Evolutionary conservation across 2,113 vertebrate species (phyloP).

Genomic region (Camelus bactrianus): DNA sequence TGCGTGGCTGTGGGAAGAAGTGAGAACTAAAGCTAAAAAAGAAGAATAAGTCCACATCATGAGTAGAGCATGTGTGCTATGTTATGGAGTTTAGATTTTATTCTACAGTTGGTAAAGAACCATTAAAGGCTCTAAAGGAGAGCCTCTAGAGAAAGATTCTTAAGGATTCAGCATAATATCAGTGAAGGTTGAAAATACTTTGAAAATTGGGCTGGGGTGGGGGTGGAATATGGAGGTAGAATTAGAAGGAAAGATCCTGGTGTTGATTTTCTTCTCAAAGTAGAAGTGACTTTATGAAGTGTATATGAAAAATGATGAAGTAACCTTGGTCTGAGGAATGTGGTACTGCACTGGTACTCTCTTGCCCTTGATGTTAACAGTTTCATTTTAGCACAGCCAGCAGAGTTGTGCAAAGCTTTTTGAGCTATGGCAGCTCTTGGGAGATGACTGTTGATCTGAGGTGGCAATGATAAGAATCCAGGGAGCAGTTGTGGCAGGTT

Average conservation of each 20-base stretch:
- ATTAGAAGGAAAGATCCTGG: not conserved
- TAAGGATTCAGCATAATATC: conserved; percentile 13
- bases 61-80: not conserved
- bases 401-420: not conserved
- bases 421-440: not conserved
- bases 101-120: not conserved
- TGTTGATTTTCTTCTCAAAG: not conserved
- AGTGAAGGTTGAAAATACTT: not conserved
- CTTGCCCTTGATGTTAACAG: not conserved
- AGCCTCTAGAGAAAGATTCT: not conserved
- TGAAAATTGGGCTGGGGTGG: not conserved
- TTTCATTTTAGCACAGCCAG: not conserved
- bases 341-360: not conserved
- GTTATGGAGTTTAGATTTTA: not conserved
- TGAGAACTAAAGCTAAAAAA: not conserved
- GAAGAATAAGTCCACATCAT: not conserved
- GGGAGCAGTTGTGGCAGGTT: not conserved
- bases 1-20: not conserved
- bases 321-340: not conserved
- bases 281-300: not conserved
- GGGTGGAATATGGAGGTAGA: not conserved
- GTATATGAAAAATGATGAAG: not conserved
- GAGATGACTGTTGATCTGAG: not conserved
- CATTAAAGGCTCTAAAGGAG: not conserved
- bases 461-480: not conserved